A percentile compares a stretch with the other conserved stretches of the same genome.
Evolutionary conservation across 2,113 vertebrate genomes (phyloP).

Genomic region (Sturnira hondurensis): DNA sequence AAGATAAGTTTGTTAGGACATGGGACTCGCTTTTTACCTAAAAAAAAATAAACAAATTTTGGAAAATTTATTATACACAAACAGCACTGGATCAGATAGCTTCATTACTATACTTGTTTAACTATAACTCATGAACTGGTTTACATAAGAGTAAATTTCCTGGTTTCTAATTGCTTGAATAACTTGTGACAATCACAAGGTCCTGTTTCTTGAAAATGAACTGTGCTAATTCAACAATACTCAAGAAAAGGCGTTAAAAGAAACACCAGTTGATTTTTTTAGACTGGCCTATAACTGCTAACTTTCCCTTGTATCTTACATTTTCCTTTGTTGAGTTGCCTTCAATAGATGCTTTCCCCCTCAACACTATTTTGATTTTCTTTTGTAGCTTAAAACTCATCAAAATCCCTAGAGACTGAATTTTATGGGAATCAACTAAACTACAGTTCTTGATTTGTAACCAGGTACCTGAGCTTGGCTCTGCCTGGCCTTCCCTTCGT

Average conservation of each 20-base stretch:
- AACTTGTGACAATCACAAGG: constrained; percentile 50
- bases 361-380: constrained; percentile 12
- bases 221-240: constrained; percentile 21
- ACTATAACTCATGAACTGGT: constrained; percentile 15
- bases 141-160: constrained; percentile 30
- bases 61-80: not conserved
- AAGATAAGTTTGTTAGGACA: not conserved
- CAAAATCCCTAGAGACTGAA: not conserved
- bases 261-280: not conserved
- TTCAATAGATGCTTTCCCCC: not conserved
- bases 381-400: not conserved
- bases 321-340: not conserved
- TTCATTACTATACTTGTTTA: not conserved
- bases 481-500: not conserved
- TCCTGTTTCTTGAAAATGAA: not conserved
- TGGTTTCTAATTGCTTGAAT: not conserved
- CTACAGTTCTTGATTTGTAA: not conserved
- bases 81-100: not conserved
- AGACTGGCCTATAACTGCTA: not conserved
- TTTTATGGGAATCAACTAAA: not conserved
- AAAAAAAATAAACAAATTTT: constrained; percentile 41
- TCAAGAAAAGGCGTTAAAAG: not conserved
- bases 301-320: not conserved
- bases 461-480: not conserved
- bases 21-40: constrained; percentile 11